phyloP scores from a whole-genome alignment of 2,797 vertebrate genomes.

The Alfaro cultratus region DNA sequence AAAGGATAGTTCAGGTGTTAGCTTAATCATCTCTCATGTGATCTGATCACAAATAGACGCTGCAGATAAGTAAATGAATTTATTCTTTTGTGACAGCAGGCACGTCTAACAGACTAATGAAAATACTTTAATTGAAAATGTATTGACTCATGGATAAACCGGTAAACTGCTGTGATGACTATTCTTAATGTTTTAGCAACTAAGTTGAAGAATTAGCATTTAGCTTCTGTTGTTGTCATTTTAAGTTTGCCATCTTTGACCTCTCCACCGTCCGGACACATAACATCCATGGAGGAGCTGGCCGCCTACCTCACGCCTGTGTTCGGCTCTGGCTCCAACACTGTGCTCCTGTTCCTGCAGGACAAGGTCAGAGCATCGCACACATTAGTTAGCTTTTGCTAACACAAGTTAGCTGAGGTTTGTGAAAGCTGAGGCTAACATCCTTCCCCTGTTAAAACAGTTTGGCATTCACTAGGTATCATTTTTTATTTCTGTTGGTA shows the following conservation, averaged over 20 bases:
- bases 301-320: constrained; percentile 79
- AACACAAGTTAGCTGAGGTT: neutral
- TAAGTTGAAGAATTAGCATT: neutral
- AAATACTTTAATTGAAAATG: neutral
- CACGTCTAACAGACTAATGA: neutral
- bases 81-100: neutral
- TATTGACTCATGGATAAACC: neutral
- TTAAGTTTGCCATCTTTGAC: constrained; percentile 72
- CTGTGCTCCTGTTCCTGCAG: constrained; percentile 88
- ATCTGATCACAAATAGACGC: neutral
- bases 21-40: neutral
- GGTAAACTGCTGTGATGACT: neutral
- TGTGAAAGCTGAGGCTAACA: neutral
- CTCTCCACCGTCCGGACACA: constrained; percentile 82
- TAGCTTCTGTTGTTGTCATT: constrained; percentile 5
- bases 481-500: neutral
- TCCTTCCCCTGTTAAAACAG: neutral
- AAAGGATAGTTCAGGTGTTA: neutral
- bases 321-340: constrained; percentile 79
- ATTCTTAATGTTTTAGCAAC: neutral
- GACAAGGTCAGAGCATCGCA: constrained; percentile 81
- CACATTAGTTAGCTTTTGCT: neutral
- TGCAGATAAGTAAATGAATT: neutral
- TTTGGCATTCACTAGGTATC: neutral
- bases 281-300: constrained; percentile 80